A percentile compares a stretch with the other conserved stretches of the same genome.
phyloP scores from a whole-genome alignment of 2,113 vertebrate genomes.

The Alaudala cheleensis region DNA sequence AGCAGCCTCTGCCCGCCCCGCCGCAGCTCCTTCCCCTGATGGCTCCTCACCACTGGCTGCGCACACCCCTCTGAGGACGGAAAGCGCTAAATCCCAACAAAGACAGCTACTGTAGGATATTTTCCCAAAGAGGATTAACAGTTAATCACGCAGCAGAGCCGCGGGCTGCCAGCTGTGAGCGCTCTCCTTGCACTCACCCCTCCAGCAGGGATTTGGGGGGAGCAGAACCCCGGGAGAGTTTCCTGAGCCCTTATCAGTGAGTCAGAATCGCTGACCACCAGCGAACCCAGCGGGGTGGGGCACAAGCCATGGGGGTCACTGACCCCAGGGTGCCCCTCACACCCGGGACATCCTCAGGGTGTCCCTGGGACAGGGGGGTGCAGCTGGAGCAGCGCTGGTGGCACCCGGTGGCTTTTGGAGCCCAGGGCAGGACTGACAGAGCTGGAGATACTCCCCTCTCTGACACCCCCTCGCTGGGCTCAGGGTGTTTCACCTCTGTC shows the following conservation, averaged over 20 bases:
- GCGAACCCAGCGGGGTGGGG: neutral
- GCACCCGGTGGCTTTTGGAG: neutral
- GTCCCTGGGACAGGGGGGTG: neutral
- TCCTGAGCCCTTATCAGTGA: rapidly evolving
- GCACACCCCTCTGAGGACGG: neutral
- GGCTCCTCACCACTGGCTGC: too few species aligned
- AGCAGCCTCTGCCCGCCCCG: rapidly evolving
- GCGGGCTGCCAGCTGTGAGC: neutral
- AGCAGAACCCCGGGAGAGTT: neutral
- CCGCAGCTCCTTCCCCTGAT: rapidly evolving
- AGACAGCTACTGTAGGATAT: rapidly evolving
- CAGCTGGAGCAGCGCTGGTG: rapidly evolving
- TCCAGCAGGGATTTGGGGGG: rapidly evolving
- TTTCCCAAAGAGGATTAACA: neutral
- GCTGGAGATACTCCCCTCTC: rapidly evolving
- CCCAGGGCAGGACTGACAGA: neutral
- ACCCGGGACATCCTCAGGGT: neutral
- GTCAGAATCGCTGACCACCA: neutral
- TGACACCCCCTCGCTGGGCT: neutral
- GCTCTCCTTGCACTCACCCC: neutral
- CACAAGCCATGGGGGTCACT: neutral
- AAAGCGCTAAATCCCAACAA: neutral
- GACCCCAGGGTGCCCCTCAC: neutral
- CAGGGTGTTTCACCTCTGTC: neutral
- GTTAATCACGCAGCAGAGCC: neutral